Percentiles rank a stretch among this genome's conserved stretches.
Evolutionary conservation across 2,113 vertebrate genomes (phyloP).

Genomic region (Tympanuchus pallidicinctus): DNA sequence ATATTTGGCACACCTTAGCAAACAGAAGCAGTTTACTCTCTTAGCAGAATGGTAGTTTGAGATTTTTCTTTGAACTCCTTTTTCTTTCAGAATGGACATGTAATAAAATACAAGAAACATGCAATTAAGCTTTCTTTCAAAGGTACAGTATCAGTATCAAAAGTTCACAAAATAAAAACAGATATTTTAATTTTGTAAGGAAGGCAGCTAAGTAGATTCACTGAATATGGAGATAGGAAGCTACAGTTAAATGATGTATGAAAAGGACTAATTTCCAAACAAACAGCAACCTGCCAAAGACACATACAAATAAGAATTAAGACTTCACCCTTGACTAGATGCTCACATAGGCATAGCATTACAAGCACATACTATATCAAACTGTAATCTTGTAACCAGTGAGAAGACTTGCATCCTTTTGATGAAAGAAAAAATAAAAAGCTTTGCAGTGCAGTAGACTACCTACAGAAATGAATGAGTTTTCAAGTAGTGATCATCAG

Average conservation of each 20-base stretch:
- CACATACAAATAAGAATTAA: not conserved
- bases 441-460: not conserved
- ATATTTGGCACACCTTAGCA: not conserved
- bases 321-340: not conserved
- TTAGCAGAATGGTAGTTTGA: constrained; percentile 6
- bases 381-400: not conserved
- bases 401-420: not conserved
- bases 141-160: not conserved
- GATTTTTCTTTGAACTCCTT: not conserved
- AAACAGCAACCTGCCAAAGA: not conserved
- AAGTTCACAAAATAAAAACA: not conserved
- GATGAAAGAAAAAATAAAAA: not conserved
- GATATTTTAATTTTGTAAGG: not conserved
- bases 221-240: not conserved
- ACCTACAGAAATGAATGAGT: not conserved
- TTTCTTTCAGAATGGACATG: not conserved
- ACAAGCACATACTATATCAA: not conserved
- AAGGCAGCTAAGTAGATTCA: not conserved
- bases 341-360: not conserved
- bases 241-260: not conserved
- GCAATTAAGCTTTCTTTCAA: not conserved
- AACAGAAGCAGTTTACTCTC: not conserved
- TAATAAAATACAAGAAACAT: not conserved
- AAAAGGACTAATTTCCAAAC: not conserved
- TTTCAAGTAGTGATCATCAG: not conserved